A percentile compares a stretch with the other conserved stretches of the same genome.
These are phyloP conservation scores for Gnatocerus cornutus DNA, from an alignment of 2,888 invertebrate species.

Conservation along the genomic window DNA sequence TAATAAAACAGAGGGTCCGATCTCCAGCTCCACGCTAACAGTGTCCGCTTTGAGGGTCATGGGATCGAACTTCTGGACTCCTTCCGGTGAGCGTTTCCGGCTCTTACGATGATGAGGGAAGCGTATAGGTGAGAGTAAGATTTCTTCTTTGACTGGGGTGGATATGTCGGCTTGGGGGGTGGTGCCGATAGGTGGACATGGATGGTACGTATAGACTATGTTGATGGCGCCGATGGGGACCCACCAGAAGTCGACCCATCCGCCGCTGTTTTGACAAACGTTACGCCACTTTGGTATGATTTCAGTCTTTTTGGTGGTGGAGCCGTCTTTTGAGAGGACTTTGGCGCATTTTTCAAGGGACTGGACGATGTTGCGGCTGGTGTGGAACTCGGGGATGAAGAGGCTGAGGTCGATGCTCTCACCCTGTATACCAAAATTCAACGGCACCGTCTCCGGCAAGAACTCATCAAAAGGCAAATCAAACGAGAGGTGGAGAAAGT, in stretches of 20 bases:
- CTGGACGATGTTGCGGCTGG: conserved; percentile 86
- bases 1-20: conserved; percentile 93
- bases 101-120: conserved; percentile 80
- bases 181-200: conserved; percentile 90
- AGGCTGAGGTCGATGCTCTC: conserved; percentile 93
- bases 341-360: conserved; percentile 92
- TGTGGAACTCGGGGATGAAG: conserved; percentile 93
- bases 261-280: conserved; percentile 80
- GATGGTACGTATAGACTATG: conserved; percentile 93
- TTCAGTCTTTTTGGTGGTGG: conserved; percentile 73
- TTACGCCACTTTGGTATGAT: conserved; percentile 84
- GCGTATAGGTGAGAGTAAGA: conserved; percentile 91
- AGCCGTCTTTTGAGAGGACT: conserved; percentile 84
- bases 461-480: conserved; percentile 96
- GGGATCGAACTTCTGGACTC: conserved; percentile 88
- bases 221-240: conserved; percentile 95
- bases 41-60: conserved; percentile 89
- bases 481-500: conserved; percentile 93
- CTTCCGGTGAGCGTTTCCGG: conserved; percentile 71
- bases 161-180: conserved; percentile 93
- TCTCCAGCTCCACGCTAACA: conserved; percentile 93
- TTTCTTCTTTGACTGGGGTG: conserved; percentile 95
- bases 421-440: conserved; percentile 93
- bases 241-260: conserved; percentile 98
- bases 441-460: conserved; percentile 89